Evolutionary conservation across 2,113 vertebrate genomes (phyloP).

Genomic region (Antechinus flavipes): DNA sequence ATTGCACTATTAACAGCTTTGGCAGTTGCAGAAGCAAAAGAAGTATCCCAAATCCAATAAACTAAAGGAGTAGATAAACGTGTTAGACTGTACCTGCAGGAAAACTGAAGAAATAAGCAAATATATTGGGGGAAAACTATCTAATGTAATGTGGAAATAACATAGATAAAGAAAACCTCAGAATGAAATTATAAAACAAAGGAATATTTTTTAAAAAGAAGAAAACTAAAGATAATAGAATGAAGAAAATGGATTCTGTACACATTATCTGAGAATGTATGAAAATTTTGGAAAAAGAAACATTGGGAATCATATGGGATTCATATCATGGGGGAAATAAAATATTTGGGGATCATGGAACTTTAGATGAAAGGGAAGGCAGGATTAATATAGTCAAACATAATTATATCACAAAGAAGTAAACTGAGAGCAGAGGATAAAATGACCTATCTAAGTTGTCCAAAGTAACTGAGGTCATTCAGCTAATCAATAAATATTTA

Average conservation of each 20-base stretch:
- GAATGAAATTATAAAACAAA: background rate
- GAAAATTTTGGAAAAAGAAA: background rate
- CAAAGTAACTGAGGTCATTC: background rate
- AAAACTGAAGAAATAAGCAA: background rate
- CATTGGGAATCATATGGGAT: background rate
- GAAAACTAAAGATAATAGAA: background rate
- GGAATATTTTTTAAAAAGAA: background rate
- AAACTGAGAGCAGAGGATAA: background rate
- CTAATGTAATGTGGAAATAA: background rate
- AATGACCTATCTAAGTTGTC: background rate
- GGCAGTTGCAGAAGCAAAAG: background rate
- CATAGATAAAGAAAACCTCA: background rate
- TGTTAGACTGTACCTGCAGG: background rate
- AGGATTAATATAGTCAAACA: background rate
- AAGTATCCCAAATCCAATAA: background rate
- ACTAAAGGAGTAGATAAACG: background rate
- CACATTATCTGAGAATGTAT: background rate
- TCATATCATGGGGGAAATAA: background rate
- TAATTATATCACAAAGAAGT: too few species aligned
- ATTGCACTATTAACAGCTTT: background rate
- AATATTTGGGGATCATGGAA: background rate
- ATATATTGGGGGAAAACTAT: background rate
- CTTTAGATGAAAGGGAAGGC: background rate
- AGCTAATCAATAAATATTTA: background rate
- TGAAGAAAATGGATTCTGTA: background rate